phyloP scores from a whole-genome alignment of 2,888 invertebrate species.

The Sarcophaga rosellei region DNA sequence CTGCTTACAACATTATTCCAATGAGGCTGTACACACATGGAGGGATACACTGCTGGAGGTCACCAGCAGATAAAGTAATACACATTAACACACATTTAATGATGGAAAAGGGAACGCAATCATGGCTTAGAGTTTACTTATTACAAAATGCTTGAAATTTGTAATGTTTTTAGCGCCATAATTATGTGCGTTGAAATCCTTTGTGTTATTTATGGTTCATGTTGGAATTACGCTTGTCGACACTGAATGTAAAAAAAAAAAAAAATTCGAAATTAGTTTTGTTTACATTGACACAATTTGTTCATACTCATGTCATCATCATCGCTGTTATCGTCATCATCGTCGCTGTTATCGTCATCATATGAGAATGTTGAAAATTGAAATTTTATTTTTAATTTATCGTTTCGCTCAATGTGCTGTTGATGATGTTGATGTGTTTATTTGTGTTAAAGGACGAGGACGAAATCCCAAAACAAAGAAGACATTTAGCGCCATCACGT shows the following conservation, averaged over 20 bases:
- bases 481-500: background rate
- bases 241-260: background rate
- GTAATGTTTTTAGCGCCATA: constrained; percentile 38
- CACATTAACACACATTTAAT: constrained; percentile 62
- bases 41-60: constrained; percentile 41
- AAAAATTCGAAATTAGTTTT: background rate
- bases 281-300: constrained; percentile 57
- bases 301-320: constrained; percentile 5
- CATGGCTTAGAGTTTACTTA: background rate
- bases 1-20: background rate
- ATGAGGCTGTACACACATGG: no score
- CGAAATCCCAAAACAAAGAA: background rate
- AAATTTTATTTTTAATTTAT: background rate
- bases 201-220: background rate
- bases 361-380: background rate
- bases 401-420: background rate
- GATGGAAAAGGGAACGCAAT: constrained; percentile 25
- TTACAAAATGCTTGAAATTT: background rate
- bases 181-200: background rate
- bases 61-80: constrained; percentile 47
- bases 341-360: no score
- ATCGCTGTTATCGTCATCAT: background rate
- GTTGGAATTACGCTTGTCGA: background rate
- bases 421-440: background rate
- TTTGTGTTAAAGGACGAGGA: background rate